These are phyloP conservation scores for Alviniconcha marisindica DNA, from an alignment of 1,140 invertebrate genomes.

Conservation along the genomic window DNA sequence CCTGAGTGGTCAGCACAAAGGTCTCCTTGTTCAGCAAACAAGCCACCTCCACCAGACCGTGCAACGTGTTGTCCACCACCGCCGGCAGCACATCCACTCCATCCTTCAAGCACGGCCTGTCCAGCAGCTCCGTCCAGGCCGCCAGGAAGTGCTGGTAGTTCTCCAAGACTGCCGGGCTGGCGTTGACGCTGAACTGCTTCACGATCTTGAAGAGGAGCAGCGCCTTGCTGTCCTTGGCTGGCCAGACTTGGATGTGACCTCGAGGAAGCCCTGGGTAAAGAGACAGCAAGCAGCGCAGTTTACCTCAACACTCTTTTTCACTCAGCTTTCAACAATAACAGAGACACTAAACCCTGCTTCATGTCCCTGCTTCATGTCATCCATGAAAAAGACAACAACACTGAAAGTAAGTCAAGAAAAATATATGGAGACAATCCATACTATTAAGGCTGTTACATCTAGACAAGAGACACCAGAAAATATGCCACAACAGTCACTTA, in stretches of 20 bases:
- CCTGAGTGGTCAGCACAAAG: conserved; percentile 5
- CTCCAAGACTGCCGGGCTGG: neutral
- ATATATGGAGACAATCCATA: no score
- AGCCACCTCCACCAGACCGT: neutral
- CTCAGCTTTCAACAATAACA: neutral
- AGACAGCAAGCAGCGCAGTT: conserved; percentile 25
- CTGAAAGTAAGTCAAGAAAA: no score
- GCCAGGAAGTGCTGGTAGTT: conserved; percentile 28
- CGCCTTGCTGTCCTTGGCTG: conserved; percentile 8
- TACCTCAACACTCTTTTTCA: no score
- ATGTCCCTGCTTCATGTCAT: neutral
- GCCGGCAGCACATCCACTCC: neutral
- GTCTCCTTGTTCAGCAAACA: neutral
- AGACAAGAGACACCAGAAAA: no score
- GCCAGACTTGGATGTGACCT: conserved; percentile 45
- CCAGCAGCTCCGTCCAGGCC: conserved; percentile 17
- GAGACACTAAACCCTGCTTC: no score
- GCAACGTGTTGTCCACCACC: neutral
- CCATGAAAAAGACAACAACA: neutral
- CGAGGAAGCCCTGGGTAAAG: conserved; percentile 45
- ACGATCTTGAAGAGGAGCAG: conserved; percentile 43
- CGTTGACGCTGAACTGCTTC: conserved; percentile 32
- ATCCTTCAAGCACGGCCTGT: neutral
- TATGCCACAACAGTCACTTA: no score
- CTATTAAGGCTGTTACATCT: no score